These are phyloP conservation scores for Myiothlypis chrysogaster DNA, from an alignment of 2,797 vertebrate species.

Conservation along the genomic window DNA sequence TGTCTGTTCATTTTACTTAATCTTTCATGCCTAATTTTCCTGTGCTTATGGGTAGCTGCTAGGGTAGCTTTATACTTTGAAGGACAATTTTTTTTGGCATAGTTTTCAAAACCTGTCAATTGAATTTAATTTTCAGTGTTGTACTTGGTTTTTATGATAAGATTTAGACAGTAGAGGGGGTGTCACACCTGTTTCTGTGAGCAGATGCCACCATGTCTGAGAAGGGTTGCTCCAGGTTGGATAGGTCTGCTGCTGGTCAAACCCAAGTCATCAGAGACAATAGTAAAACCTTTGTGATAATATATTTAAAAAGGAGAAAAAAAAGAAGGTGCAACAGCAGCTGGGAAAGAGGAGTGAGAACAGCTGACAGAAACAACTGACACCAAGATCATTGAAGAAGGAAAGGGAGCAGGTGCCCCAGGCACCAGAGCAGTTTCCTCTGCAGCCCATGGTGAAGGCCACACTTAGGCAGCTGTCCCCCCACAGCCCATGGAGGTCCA, in stretches of 20 bases:
- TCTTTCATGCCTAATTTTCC: background rate
- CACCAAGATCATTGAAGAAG: background rate
- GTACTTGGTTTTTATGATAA: background rate
- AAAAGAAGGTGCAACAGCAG: background rate
- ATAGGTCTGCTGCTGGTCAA: background rate
- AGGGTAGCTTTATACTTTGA: background rate
- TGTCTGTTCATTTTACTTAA: background rate
- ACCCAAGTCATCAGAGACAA: accelerated
- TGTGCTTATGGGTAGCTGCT: background rate
- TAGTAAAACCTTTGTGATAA: background rate
- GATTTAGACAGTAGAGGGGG: background rate
- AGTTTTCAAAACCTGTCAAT: background rate
- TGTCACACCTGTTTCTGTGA: background rate
- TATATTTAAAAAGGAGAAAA: background rate
- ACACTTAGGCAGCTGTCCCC: background rate
- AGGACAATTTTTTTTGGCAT: background rate
- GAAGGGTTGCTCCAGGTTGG: background rate
- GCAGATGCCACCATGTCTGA: background rate
- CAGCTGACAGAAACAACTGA: background rate
- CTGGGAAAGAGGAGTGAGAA: background rate
- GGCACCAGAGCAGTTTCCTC: background rate
- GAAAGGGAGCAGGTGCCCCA: background rate
- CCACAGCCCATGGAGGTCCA: background rate
- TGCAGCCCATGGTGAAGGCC: background rate
- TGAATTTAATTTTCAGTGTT: background rate